Conservation (phyloP, 2,888 invertebrate genomes). For the Xylota sylvarum region DNA sequence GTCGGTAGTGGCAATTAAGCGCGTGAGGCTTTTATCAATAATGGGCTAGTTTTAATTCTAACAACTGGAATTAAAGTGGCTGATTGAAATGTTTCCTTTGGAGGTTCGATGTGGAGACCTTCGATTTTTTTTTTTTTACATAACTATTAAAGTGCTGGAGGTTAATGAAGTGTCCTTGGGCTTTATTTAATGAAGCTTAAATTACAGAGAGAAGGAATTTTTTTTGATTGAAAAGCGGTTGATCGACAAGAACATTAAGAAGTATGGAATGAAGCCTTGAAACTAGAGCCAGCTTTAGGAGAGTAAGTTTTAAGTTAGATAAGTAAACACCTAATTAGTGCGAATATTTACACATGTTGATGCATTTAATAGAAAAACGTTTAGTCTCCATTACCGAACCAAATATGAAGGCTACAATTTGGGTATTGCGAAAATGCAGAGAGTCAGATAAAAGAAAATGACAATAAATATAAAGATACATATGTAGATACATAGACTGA, state of each 20-base stretch:
- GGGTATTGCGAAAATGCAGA: too few relatives aligned
- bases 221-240: neutral
- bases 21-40: slow-evolving; percentile 26
- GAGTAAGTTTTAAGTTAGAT: too few relatives aligned
- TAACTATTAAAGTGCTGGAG: slow-evolving; percentile 10
- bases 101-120: slow-evolving; percentile 7
- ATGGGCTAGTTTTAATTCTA: slow-evolving; percentile 4
- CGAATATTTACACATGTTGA: too few relatives aligned
- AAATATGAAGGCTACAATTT: too few relatives aligned
- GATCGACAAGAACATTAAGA: neutral
- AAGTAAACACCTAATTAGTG: too few relatives aligned
- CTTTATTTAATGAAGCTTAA: neutral
- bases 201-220: neutral
- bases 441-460: too few relatives aligned
- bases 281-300: too few relatives aligned
- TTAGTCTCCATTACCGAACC: too few relatives aligned
- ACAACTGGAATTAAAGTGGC: slow-evolving; percentile 9
- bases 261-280: neutral
- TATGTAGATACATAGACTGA: too few relatives aligned
- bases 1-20: slow-evolving; percentile 36
- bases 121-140: neutral
- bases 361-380: too few relatives aligned
- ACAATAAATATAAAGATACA: too few relatives aligned
- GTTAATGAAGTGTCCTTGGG: slow-evolving; percentile 34
- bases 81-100: slow-evolving; percentile 46